A percentile compares a stretch with the other conserved stretches of the same genome.
phyloP scores from a whole-genome alignment of 2,113 vertebrate species.

The Chionomys nivalis region DNA sequence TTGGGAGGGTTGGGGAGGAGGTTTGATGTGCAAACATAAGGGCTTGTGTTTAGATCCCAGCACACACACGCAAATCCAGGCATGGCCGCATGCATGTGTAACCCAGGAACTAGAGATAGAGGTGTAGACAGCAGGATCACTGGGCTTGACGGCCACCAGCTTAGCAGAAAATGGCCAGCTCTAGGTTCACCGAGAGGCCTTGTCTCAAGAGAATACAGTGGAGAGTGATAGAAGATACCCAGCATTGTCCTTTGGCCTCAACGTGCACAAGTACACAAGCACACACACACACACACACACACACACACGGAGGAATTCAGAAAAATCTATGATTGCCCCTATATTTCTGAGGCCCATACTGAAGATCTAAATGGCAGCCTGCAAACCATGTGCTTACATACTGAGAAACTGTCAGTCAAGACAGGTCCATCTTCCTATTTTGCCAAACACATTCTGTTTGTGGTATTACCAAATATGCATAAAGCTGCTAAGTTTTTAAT shows the following conservation, averaged over 20 bases:
- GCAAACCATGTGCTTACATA: neutral
- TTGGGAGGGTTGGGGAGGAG: neutral
- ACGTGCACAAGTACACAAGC: neutral
- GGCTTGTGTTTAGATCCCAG: neutral
- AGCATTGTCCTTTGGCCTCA: neutral
- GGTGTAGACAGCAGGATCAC: neutral
- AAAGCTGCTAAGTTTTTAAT: slow-evolving; percentile 46
- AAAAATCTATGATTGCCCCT: neutral
- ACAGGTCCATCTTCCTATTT: neutral
- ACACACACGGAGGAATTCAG: neutral
- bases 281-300: neutral
- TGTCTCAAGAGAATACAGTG: neutral
- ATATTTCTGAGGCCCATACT: neutral
- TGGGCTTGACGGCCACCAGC: neutral
- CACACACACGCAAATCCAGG: neutral
- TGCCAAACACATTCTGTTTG: neutral
- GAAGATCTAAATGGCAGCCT: neutral
- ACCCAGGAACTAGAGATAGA: neutral
- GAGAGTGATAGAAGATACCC: neutral
- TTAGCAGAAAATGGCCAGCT: neutral
- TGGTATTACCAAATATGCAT: neutral
- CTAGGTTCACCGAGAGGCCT: neutral
- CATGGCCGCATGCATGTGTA: neutral
- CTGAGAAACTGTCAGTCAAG: neutral
- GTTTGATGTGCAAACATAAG: neutral